phyloP scores from a whole-genome alignment of 2,888 invertebrate species.

The Megaustenia siamemsis region DNA sequence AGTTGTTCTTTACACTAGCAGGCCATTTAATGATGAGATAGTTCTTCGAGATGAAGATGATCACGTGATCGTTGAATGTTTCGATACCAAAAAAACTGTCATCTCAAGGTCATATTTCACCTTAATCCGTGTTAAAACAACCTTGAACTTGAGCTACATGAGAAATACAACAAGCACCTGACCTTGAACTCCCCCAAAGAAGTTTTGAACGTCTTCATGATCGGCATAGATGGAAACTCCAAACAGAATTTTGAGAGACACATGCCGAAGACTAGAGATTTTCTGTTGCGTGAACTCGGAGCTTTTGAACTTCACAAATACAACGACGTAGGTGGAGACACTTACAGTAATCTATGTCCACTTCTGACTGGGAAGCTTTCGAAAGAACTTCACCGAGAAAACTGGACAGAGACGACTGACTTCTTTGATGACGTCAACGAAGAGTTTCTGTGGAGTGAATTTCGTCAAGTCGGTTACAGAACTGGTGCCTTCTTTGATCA shows the following conservation, averaged over 20 bases:
- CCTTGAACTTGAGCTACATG: not conserved
- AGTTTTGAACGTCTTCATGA: conserved; percentile 27
- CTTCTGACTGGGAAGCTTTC: conserved; percentile 1
- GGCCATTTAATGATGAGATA: conserved; percentile 11
- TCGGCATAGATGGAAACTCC: conserved; percentile 47
- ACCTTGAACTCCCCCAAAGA: not conserved
- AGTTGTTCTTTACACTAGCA: not conserved
- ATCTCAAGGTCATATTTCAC: conserved; percentile 35
- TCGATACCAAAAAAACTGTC: not conserved
- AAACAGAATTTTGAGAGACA: conserved; percentile 26
- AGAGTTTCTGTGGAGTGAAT: conserved; percentile 33
- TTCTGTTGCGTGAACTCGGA: not conserved
- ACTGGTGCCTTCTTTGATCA: conserved; percentile 9
- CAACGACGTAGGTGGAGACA: conserved; percentile 19
- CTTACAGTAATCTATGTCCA: not conserved
- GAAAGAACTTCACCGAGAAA: not conserved
- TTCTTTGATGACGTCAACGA: conserved; percentile 1
- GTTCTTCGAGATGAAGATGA: conserved; percentile 1
- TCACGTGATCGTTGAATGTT: conserved; percentile 36
- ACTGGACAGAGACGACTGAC: not conserved
- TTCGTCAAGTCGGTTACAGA: conserved; percentile 20
- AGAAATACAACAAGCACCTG: conserved; percentile 12
- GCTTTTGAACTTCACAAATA: conserved; percentile 26
- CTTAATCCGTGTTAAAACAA: not conserved
- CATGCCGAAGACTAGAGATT: conserved; percentile 37